Conservation (phyloP, 2,888 invertebrate species). For the Brachylomia viminalis region DNA sequence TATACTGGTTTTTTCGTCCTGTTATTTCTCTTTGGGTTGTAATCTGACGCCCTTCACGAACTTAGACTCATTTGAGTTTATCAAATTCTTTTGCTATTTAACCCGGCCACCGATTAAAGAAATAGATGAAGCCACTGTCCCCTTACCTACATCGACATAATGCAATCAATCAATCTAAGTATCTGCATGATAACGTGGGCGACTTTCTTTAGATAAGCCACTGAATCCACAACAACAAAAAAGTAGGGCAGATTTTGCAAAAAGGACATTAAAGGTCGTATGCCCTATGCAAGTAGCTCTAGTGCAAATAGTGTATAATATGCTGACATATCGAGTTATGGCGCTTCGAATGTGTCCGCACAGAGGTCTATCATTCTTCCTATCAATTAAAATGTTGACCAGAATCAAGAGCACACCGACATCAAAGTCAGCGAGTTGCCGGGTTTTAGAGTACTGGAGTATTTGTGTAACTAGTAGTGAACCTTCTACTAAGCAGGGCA, state of each 20-base stretch:
- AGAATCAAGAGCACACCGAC: neutral
- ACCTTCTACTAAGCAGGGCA: neutral
- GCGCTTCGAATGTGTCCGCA: neutral
- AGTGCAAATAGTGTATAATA: neutral
- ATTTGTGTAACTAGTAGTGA: neutral
- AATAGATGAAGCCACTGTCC: neutral
- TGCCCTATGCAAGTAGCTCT: neutral
- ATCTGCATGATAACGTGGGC: slow-evolving; percentile 9
- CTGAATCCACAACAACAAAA: slow-evolving; percentile 23
- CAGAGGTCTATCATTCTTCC: neutral
- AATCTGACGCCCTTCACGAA: neutral
- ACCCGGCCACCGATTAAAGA: neutral
- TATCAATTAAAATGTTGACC: neutral
- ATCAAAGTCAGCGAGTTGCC: too few relatives aligned
- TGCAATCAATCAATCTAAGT: slow-evolving; percentile 28
- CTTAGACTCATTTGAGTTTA: slow-evolving; percentile 8
- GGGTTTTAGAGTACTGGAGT: neutral
- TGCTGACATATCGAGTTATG: neutral
- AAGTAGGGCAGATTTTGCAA: slow-evolving; percentile 30
- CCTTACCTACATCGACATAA: slow-evolving; percentile 12
- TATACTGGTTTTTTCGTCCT: neutral
- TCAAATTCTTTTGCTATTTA: neutral
- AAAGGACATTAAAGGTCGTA: neutral
- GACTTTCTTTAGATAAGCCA: slow-evolving; percentile 18
- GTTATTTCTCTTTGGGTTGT: neutral